Evolutionary conservation across 2,888 invertebrate species (phyloP), one percentile per base, ranked within the genome.

Genomic region (Agrenia bidenticulata): DNA sequence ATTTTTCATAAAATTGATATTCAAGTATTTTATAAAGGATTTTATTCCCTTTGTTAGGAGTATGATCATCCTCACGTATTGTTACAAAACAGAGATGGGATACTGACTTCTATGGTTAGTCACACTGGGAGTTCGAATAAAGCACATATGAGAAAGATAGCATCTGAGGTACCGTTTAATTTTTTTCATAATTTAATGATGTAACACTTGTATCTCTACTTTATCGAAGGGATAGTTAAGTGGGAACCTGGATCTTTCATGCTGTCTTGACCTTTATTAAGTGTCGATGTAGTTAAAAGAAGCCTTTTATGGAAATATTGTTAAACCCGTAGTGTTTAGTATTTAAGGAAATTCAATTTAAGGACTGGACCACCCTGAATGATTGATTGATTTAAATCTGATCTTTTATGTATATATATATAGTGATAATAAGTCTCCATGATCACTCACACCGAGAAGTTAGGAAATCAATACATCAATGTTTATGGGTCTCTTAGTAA

Each of bases 41-140:
- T 27, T 55, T 9, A 17, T 17, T 32, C 2, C 32, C 24, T 2
- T 24, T 24, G 2, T 21, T 70, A 81, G 66, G 94, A 95, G 79
- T 86, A 88, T 50, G 91, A 89, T 7, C 87, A 89, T 77, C 93
- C 95, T 0, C 85, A 85, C 78, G 82, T 85, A 73, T 79, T 91
- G 39, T 77, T 90, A 70, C 83, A 85, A 32, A 83, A 85, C 74
- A 80, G 82, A 70, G 81, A 81, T 1, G 86, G 88, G 0, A 82
- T 84, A 66, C 85, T 90, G 77, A 85, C 86, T 70, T 80, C 84
- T 13, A 81, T 90, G 77, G 87, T 89, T 0, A 84, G 88, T 45
- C 87, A 90, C 77, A 88, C 88, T 0, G 90, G 89, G 2, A 83
- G 84, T 63, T 79, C 82, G 39, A 88, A 87, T 81, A 85, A 86